Conservation (phyloP, 2,888 invertebrate species). For the Mylabris sibirica region DNA sequence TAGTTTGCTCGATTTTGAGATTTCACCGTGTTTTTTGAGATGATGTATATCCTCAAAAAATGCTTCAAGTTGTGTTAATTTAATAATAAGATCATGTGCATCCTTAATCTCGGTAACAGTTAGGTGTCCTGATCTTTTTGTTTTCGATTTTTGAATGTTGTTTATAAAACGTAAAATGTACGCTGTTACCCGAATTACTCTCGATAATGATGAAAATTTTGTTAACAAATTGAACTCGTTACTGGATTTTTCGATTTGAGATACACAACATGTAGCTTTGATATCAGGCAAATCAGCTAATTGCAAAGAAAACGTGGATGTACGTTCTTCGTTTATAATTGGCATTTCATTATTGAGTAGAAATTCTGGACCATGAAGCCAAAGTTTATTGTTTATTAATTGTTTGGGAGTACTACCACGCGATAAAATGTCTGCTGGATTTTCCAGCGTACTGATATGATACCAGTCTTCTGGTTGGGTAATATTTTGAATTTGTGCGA, state of each 20-base stretch:
- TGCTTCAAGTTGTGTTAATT: neutral
- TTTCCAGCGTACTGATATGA: neutral
- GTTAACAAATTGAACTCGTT: neutral
- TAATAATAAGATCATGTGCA: neutral
- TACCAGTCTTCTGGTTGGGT: neutral
- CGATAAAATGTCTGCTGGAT: neutral
- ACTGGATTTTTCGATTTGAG: neutral
- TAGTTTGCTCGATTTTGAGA: neutral
- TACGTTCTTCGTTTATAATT: too few species aligned
- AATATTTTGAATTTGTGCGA: slow-evolving; percentile 37
- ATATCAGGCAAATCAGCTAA: neutral
- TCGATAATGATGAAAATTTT: neutral
- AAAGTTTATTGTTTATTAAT: neutral
- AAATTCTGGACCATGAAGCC: neutral
- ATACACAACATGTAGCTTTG: neutral
- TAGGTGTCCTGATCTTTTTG: neutral
- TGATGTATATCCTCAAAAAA: neutral
- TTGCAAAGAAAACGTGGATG: neutral
- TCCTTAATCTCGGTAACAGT: neutral
- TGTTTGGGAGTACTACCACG: neutral
- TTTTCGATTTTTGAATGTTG: neutral
- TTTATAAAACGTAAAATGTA: neutral
- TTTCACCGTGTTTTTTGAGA: neutral
- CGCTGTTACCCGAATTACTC: neutral
- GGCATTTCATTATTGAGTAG: neutral